A percentile compares a stretch with the other conserved stretches of the same genome.
Conservation (phyloP, 2,113 vertebrate genomes). For the Rhombomys opimus region DNA sequence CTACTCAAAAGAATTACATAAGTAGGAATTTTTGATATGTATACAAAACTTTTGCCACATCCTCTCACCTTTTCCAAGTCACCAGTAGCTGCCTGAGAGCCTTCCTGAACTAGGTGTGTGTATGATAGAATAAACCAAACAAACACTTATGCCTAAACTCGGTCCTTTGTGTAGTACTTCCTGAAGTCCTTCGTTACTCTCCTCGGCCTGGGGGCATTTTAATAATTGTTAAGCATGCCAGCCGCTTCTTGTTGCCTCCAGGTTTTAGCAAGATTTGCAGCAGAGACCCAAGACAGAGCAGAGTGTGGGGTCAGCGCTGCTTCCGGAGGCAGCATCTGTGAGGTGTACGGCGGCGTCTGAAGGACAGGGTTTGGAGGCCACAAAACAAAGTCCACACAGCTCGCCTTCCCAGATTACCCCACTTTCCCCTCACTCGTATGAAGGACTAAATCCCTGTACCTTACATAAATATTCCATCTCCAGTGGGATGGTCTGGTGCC, state of each 20-base stretch:
- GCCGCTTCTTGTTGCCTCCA: not conserved
- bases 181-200: not conserved
- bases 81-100: not conserved
- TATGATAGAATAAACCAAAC: not conserved
- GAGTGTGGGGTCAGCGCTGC: not conserved
- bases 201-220: not conserved
- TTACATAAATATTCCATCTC: not conserved
- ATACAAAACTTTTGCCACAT: not conserved
- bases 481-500: not conserved
- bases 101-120: not conserved
- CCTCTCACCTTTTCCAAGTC: not conserved
- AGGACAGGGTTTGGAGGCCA: not conserved
- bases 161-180: not conserved
- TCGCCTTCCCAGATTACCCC: not conserved
- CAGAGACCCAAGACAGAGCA: not conserved
- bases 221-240: not conserved
- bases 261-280: not conserved
- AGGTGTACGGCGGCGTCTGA: not conserved
- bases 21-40: not conserved
- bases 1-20: not conserved
- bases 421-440: not conserved
- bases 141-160: not conserved
- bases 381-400: not conserved
- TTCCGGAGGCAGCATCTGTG: not conserved
- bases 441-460: not conserved